Evolutionary conservation across 2,888 invertebrate species (phyloP), one percentile per base, ranked within the genome.

Genomic region (Neoitamus cyanurus): DNA sequence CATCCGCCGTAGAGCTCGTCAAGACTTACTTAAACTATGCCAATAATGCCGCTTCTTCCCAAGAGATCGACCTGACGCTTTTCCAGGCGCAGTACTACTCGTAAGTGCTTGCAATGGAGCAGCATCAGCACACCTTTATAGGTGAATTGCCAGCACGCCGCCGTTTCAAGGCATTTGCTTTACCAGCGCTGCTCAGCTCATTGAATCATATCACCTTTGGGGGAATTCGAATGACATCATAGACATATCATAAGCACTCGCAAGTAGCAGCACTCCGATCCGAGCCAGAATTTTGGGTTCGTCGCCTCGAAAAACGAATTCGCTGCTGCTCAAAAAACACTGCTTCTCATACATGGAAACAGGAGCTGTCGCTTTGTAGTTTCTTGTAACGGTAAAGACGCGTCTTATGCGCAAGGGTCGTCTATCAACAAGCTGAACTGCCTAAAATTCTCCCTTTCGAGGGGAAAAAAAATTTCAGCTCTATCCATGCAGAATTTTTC

Each of bases 401-500:
- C 31, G 58, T 58, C 58, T 25, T 20, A 20, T 58, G 58, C 58
- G 58, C 58, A 58, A 25, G 15, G 58, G 58, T 42, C 9, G 20
- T 77, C 77, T 46, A 80, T 80, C 80, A 80, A 80, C 80, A 80
- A 80, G 80, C 80, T 37, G 75, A 25, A 75, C 15, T 25, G 37
- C 13, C 20, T 34, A 37, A 75, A 75, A 20, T 37, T 15, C 11
- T 75, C 37, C 36, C 37, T 75, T 34, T 20, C 58, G 58, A 28
- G 15, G 15, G 15, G 34, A 80, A 31, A 58, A 78, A 48, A 34
- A 34, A 42, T 42, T 42, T 30, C 58, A 58, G 9, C 11, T 58
- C 58, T 2, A 20, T 42, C 15, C 58, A 9, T 31, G 31, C 6
- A 46, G 2, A 58, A 36, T n/a, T 80, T 25, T 20, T 20, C 30